Evolutionary conservation across 2,888 invertebrate species (phyloP).

Genomic region (Sinopyrophorus schimmeli): DNA sequence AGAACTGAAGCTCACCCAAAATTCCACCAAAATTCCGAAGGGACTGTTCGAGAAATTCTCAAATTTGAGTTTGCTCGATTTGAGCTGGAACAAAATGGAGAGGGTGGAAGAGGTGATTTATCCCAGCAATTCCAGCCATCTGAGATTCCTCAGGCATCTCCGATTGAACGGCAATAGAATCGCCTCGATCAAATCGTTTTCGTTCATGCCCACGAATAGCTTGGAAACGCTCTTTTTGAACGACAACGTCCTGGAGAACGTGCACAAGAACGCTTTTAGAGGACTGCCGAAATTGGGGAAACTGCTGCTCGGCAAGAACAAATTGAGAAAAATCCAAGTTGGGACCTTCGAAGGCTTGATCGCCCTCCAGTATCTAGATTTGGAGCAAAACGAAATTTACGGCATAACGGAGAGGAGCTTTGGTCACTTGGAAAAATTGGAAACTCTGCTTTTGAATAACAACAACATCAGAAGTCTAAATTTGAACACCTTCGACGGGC

Average conservation of each 20-base stretch:
- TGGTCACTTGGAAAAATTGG: slow-evolving; percentile 4
- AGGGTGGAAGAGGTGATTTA: not conserved
- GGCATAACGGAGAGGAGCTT: not conserved
- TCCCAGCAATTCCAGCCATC: not conserved
- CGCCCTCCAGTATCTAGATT: slow-evolving; percentile 9
- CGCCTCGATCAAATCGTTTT: not conserved
- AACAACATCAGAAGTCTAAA: slow-evolving; percentile 10
- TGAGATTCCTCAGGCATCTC: slow-evolving; percentile 3
- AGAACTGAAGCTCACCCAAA: slow-evolving; percentile 6
- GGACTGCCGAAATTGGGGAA: slow-evolving; percentile 7
- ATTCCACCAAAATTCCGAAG: slow-evolving; percentile 1
- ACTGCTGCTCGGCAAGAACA: slow-evolving; percentile 8
- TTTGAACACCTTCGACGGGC: slow-evolving; percentile 1
- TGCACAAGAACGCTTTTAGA: slow-evolving; percentile 7
- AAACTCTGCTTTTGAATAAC: slow-evolving; percentile 12
- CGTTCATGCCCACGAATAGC: slow-evolving; percentile 2
- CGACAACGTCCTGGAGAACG: slow-evolving; percentile 8
- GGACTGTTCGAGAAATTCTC: slow-evolving; percentile 3
- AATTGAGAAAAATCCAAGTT: not conserved
- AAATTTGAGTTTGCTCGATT: slow-evolving; percentile 4
- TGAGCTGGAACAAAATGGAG: slow-evolving; percentile 12
- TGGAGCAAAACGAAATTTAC: slow-evolving; percentile 13
- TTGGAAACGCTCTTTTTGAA: slow-evolving; percentile 11
- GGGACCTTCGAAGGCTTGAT: slow-evolving; percentile 8
- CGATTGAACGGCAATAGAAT: slow-evolving; percentile 15